A percentile compares a stretch with the other conserved stretches of the same genome.
Conservation (phyloP, 2,113 vertebrate genomes). For the Synchiropus splendidus region DNA sequence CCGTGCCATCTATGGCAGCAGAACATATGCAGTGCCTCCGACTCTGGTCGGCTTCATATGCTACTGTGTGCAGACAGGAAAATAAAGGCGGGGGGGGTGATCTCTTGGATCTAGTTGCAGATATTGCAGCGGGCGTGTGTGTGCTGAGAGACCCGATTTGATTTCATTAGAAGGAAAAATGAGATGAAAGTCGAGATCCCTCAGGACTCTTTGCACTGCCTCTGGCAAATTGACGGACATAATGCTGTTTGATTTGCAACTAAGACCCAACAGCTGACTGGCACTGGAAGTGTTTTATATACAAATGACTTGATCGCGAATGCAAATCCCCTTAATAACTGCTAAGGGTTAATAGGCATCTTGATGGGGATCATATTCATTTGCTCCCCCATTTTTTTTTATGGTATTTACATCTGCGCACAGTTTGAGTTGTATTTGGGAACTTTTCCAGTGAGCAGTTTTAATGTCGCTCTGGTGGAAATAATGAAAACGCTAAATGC, state of each 20-base stretch:
- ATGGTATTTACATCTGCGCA: no score
- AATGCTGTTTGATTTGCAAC: constrained; percentile 66
- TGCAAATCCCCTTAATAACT: constrained; percentile 18
- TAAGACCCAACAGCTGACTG: constrained; percentile 57
- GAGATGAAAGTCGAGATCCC: constrained; percentile 90
- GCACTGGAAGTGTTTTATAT: constrained; percentile 41
- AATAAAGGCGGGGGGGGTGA: constrained; percentile 19
- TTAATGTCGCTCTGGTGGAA: no score
- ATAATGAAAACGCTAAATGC: no score
- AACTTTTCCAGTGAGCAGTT: no score
- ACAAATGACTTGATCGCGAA: constrained; percentile 45
- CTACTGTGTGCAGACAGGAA: constrained; percentile 48
- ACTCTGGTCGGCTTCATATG: constrained; percentile 64
- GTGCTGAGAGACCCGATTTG: constrained; percentile 68
- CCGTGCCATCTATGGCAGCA: constrained; percentile 49
- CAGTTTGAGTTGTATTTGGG: no score
- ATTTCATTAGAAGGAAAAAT: constrained; percentile 88
- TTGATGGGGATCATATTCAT: no score
- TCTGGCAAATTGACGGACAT: constrained; percentile 80
- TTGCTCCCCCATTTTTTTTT: no score
- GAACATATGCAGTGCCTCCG: constrained; percentile 58
- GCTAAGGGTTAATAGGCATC: neutral
- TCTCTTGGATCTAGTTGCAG: constrained; percentile 51
- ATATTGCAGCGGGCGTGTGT: constrained; percentile 63
- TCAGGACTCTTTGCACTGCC: constrained; percentile 79